Conservation (phyloP, 2,113 vertebrate species). For the Mixornis gularis region DNA sequence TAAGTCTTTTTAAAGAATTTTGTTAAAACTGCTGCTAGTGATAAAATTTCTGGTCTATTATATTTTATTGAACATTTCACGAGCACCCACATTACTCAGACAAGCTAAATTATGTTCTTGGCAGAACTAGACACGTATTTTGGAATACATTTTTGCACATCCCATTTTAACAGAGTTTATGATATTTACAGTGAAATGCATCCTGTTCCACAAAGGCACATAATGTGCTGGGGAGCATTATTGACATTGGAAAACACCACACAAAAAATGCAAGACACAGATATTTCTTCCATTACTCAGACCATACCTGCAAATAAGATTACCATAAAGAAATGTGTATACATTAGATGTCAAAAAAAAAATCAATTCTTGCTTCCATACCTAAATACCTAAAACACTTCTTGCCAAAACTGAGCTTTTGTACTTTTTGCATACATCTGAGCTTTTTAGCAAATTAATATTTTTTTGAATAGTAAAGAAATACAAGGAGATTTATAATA, state of each 20-base stretch:
- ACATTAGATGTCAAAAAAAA: background rate
- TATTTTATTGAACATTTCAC: background rate
- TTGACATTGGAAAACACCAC: background rate
- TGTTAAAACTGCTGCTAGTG: background rate
- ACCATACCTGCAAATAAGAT: background rate
- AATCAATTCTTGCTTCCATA: background rate
- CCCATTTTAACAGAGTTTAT: background rate
- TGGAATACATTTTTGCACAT: background rate
- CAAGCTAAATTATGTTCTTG: background rate
- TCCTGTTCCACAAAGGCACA: background rate
- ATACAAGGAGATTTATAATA: background rate
- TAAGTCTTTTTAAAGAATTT: background rate
- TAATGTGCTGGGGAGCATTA: background rate
- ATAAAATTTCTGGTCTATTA: background rate
- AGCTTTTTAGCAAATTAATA: background rate
- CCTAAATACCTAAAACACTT: background rate
- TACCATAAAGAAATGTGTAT: accelerated
- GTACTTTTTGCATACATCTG: background rate
- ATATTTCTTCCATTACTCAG: background rate
- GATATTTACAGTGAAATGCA: background rate
- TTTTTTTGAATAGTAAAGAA: background rate
- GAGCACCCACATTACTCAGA: background rate
- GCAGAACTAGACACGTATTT: background rate
- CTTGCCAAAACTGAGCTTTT: background rate
- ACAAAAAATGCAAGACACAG: background rate